Evolutionary conservation across 2,113 vertebrate genomes (phyloP).

Genomic region (Terrapene triunguis): DNA sequence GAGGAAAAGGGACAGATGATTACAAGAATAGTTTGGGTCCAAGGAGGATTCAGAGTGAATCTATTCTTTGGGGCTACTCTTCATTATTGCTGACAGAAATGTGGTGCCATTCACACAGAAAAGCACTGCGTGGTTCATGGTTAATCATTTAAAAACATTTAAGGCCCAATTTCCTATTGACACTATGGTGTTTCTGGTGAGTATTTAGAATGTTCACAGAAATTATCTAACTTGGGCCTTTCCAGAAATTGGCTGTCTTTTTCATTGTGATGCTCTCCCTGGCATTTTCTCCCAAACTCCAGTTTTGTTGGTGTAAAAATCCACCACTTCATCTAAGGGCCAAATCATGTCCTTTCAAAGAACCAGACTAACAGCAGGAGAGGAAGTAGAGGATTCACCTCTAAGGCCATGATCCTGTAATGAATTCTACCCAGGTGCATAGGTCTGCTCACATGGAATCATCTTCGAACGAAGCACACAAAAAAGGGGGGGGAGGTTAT

Average conservation of each 20-base stretch:
- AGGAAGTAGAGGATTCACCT: neutral
- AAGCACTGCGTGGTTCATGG: neutral
- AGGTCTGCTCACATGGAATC: neutral
- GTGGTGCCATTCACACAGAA: neutral
- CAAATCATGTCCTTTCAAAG: neutral
- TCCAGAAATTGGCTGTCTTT: neutral
- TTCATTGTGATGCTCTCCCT: neutral
- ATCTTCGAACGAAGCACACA: neutral
- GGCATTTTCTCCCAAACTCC: neutral
- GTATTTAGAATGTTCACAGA: neutral
- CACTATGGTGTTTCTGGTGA: neutral
- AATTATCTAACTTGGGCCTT: neutral
- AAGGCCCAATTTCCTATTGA: neutral
- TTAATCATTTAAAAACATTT: slow-evolving; percentile 13
- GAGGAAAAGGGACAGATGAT: slow-evolving; percentile 1
- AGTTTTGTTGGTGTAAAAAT: neutral
- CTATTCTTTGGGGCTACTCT: neutral
- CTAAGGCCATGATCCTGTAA: neutral
- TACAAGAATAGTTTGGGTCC: neutral
- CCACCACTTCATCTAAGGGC: neutral
- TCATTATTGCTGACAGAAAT: neutral
- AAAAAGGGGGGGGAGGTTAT: neutral
- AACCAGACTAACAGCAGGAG: neutral
- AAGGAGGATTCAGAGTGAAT: slow-evolving; percentile 21
- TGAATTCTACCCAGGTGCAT: neutral